A percentile compares a stretch with the other conserved stretches of the same genome.
Conservation (phyloP, 2,797 vertebrate species). For the Aplochiton taeniatus region DNA sequence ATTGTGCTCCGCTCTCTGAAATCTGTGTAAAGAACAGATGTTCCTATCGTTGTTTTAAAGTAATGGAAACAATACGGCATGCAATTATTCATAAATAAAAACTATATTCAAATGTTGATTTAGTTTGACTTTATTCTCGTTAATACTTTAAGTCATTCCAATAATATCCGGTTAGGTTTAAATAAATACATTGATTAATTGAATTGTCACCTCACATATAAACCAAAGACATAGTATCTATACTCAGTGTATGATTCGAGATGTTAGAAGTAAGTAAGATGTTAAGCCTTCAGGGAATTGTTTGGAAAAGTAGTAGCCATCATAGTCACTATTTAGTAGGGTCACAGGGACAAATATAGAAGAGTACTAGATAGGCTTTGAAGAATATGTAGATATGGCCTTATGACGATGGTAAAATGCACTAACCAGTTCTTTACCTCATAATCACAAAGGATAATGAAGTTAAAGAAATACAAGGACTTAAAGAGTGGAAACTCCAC, state of each 20-base stretch:
- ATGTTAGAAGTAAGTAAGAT: slow-evolving; percentile 9
- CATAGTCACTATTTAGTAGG: slow-evolving; percentile 49
- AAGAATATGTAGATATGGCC: slow-evolving; percentile 8
- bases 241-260: background rate
- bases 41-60: slow-evolving; percentile 8
- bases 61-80: background rate
- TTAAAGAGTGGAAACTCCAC: slow-evolving; percentile 27
- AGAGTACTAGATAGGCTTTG: slow-evolving; percentile 12
- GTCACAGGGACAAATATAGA: slow-evolving; percentile 18
- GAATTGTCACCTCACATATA: background rate
- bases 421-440: background rate
- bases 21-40: slow-evolving; percentile 71
- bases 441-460: slow-evolving; percentile 10
- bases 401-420: background rate
- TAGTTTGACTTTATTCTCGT: too few relatives aligned
- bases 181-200: too few relatives aligned
- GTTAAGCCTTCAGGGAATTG: slow-evolving; percentile 23
- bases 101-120: too few relatives aligned
- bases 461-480: slow-evolving; percentile 41
- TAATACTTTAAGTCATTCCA: slow-evolving; percentile 9
- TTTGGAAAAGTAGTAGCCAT: slow-evolving; percentile 22
- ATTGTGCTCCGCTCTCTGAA: slow-evolving; percentile 51
- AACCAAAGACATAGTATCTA: background rate
- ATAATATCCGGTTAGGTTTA: background rate
- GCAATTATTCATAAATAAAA: too few relatives aligned